These are phyloP conservation scores for Andrena chrysosceles DNA, from an alignment of 2,888 invertebrate species.

Conservation along the genomic window DNA sequence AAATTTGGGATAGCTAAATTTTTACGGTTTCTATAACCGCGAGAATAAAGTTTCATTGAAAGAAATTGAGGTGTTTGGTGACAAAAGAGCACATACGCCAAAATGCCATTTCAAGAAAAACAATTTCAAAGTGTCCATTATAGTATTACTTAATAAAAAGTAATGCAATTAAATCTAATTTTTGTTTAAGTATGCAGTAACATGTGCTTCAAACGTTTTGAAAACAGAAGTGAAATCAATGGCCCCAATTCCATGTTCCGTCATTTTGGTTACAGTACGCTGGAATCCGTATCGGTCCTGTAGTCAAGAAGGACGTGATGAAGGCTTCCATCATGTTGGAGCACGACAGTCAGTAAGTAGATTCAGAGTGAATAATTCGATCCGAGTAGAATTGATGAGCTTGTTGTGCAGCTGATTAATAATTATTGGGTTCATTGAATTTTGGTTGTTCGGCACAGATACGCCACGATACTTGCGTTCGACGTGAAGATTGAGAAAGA, in stretches of 20 bases:
- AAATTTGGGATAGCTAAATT: too few relatives aligned
- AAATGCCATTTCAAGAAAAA: too few relatives aligned
- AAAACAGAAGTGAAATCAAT: neutral
- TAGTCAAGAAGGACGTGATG: constrained; percentile 99
- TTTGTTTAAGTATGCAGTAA: too few relatives aligned
- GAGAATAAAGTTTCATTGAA: too few relatives aligned
- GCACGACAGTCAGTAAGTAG: constrained; percentile 96
- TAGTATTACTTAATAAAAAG: too few relatives aligned
- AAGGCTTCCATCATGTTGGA: constrained; percentile 99
- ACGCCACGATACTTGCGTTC: constrained; percentile 99
- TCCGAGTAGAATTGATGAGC: neutral
- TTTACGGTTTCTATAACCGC: too few relatives aligned
- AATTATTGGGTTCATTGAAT: neutral
- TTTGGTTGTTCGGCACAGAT: constrained; percentile 86
- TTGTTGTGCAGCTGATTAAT: neutral
- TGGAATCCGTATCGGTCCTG: constrained; percentile 99
- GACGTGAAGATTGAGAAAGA: constrained; percentile 99
- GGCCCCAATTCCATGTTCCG: neutral
- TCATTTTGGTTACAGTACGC: constrained; percentile 91
- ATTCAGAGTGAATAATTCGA: constrained; percentile 8
- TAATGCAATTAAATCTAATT: too few relatives aligned
- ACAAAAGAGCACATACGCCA: too few relatives aligned
- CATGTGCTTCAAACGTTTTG: too few relatives aligned
- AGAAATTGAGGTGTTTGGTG: too few relatives aligned
- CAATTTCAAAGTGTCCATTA: too few relatives aligned